These are phyloP conservation scores for Oedothorax gibbosus DNA, from an alignment of 1,140 invertebrate genomes.

Conservation along the genomic window DNA sequence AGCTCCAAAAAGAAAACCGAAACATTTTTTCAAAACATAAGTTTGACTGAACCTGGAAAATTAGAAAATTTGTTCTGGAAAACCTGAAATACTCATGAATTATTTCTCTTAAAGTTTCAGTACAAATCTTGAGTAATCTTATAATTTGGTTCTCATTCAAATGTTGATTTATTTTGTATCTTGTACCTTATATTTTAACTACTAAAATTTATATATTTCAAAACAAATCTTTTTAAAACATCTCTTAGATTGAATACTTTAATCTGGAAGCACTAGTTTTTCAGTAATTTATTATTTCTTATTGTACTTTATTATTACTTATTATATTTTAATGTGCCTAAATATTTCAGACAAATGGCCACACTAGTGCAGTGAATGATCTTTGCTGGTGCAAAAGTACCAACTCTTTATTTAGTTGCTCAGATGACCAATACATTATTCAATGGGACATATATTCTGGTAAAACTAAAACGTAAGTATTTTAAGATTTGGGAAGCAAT, in stretches of 20 bases:
- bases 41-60: too few relatives aligned
- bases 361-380: constrained; percentile 46
- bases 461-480: constrained; percentile 39
- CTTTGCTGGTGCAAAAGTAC: constrained; percentile 14
- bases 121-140: too few relatives aligned
- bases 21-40: too few relatives aligned
- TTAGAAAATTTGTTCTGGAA: too few relatives aligned
- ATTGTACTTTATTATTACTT: background rate
- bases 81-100: too few relatives aligned
- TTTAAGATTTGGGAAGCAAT: background rate
- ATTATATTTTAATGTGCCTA: background rate
- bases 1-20: too few relatives aligned
- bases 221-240: background rate
- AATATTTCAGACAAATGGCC: constrained; percentile 24
- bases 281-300: background rate
- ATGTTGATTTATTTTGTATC: too few relatives aligned
- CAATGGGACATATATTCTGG: constrained; percentile 16
- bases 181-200: too few relatives aligned
- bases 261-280: background rate
- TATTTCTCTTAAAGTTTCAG: too few relatives aligned
- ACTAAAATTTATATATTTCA: too few relatives aligned
- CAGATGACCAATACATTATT: constrained; percentile 49
- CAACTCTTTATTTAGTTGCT: constrained; percentile 45
- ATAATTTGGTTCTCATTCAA: too few relatives aligned
- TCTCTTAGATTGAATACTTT: background rate